Evolutionary conservation across 2,797 vertebrate species (phyloP).

Genomic region (Lagodon rhomboides): DNA sequence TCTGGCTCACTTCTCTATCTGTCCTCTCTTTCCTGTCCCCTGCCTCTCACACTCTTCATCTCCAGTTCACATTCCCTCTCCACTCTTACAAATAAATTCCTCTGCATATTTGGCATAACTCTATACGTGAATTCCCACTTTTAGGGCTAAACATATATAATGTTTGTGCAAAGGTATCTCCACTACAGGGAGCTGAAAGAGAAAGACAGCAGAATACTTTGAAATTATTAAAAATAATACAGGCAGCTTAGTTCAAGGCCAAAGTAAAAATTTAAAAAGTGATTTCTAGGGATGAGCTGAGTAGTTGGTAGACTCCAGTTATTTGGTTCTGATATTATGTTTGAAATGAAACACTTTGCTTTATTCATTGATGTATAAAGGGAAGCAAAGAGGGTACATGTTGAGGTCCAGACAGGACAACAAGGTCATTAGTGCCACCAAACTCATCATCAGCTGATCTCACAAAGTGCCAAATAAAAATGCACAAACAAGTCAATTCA

Average conservation of each 20-base stretch:
- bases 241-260: too few relatives aligned
- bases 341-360: not conserved
- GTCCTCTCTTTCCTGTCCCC: slow-evolving; percentile 72
- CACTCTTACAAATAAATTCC: slow-evolving; percentile 48
- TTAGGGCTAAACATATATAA: slow-evolving; percentile 22
- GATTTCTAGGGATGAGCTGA: not conserved
- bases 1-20: slow-evolving; percentile 79
- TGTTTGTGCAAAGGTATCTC: slow-evolving; percentile 1
- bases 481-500: not conserved
- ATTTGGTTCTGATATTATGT: not conserved
- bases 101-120: slow-evolving; percentile 56
- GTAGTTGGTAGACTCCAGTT: not conserved
- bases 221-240: not conserved
- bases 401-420: not conserved
- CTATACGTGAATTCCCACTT: slow-evolving; percentile 27
- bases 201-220: not conserved
- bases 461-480: not conserved
- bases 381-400: not conserved
- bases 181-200: slow-evolving; percentile 4
- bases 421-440: not conserved
- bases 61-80: slow-evolving; percentile 49
- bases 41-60: slow-evolving; percentile 39
- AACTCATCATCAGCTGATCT: not conserved
- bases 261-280: not conserved
- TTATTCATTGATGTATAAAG: not conserved